These are phyloP conservation scores for Pangasianodon gigas DNA, from an alignment of 2,113 vertebrate genomes.

Conservation along the genomic window DNA sequence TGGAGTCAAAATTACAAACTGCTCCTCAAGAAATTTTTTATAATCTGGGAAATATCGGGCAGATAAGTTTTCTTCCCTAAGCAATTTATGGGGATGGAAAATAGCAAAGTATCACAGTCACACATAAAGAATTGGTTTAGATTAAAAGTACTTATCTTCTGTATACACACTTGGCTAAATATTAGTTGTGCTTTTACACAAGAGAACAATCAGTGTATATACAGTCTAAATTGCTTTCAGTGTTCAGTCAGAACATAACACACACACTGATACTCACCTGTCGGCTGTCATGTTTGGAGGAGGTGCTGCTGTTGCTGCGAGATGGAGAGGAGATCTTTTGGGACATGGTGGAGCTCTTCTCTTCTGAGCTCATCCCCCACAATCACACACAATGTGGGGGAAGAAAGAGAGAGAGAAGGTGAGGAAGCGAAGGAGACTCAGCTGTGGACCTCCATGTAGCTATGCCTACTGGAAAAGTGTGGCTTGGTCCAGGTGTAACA, in stretches of 20 bases:
- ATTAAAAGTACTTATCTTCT: background rate
- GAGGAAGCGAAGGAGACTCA: conserved; percentile 25
- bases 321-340: conserved; percentile 91
- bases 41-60: background rate
- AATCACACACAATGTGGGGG: background rate
- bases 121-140: background rate
- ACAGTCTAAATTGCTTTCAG: background rate
- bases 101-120: background rate
- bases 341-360: conserved; percentile 80
- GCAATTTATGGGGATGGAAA: background rate
- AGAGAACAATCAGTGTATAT: background rate
- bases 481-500: background rate
- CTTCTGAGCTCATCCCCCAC: conserved; percentile 81
- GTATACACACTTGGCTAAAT: background rate
- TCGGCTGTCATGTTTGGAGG: conserved; percentile 91
- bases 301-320: conserved; percentile 93
- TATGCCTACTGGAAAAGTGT: background rate
- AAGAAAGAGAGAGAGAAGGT: conserved; percentile 16
- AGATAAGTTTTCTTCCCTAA: background rate
- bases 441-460: conserved; percentile 33
- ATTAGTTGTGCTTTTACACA: background rate
- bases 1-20: background rate
- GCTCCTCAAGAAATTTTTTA: background rate
- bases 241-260: background rate
- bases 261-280: conserved; percentile 77